Base-by-base conservation (phyloP, 2,888 invertebrate genomes). In the Tenodera sinensis region DNA sequence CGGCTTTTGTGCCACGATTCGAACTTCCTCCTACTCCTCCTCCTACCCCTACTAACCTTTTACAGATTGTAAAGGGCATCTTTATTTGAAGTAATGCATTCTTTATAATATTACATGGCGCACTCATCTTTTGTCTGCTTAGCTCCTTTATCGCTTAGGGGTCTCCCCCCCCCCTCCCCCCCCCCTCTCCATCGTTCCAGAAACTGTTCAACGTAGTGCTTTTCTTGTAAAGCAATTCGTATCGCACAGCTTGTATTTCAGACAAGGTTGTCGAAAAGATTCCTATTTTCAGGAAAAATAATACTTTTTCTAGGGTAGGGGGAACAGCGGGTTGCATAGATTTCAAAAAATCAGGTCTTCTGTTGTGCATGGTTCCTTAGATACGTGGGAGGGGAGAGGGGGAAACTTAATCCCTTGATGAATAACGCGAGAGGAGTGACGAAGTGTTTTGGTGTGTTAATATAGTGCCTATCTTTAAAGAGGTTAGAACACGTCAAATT, bases 31-130 rank as follows among this genome's bases (percentile, higher is more conserved):
- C 54, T 20, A 20, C 15, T 1, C 34, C 28, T 15, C 30, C 54
- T 1, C 3, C 3, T 4, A 2, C 34, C 28, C 27, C 27, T 34
- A 15, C 47, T 84, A 84, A 84, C 81, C 88, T 84, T 88, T 25
- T 84, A 84, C 88, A 30, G 81, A 82, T 30, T 85, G 85, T 88
- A 88, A 88, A 88, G 88, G 88, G 34, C 88, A 88, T 84, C 84
- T 88, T 88, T 87, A 87, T 81, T 87, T 81, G 84, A 34, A 30
- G 88, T 82, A 88, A 84, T 88, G 88, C 88, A 84, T 84, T 88
- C 88, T 88, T 84, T 84, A 84, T 88, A 84, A 84, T 88, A 84
- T 88, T 88, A 88, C 88, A 84, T 88, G 88, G 88, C 84, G 54
- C 84, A 84, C 84, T 84, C 84, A n/a, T 30, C 88, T 47, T 47